Evolutionary conservation across 2,888 invertebrate species (phyloP), one percentile per base, ranked within the genome.

Genomic region (Calephelis perditalis): DNA sequence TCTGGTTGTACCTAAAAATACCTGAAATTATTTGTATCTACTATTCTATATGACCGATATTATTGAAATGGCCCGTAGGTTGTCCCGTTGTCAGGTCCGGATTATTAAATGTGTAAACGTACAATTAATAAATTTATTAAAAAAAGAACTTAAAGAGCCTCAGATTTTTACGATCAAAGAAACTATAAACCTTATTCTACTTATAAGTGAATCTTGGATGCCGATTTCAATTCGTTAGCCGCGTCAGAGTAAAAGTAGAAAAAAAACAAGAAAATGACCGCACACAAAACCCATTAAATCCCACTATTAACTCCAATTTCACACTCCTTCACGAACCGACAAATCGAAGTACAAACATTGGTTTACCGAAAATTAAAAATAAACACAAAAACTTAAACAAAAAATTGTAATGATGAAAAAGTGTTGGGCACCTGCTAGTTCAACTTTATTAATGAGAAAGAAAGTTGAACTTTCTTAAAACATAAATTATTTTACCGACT

Each of bases 311-410:
- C 78, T 86, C 67, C 83, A 78, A 90, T 90, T 90, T 90, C 90
- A 90, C 90, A 88, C 87, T 78, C 84, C 85, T 87, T 89, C 86
- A 90, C 84, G 90, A 90, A 89, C 90, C 90, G 87, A 86, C 83
- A 88, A 90, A 90, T 90, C 86, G 86, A 84, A 89, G 83, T 79
- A 85, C 90, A 90, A 90, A 90, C 90, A 90, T 88, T 89, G 86
- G 89, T 86, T 89, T 89, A 86, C 82, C 84, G 82, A 75, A 86
- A 85, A 89, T 89, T 90, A 90, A 78, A 26, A 79, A 80, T 81
- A 86, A 87, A 86, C 76, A 88, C 84, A 88, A 89, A 88, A 89
- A 88, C 65, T 63, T 54, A 52, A 62, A 72, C 78, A 86, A 88
- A 88, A 89, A 84, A 68, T 69, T 63, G 58, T 63, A 61, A 64